Conservation (phyloP, 2,888 invertebrate species). For the Ophion ellenae region DNA sequence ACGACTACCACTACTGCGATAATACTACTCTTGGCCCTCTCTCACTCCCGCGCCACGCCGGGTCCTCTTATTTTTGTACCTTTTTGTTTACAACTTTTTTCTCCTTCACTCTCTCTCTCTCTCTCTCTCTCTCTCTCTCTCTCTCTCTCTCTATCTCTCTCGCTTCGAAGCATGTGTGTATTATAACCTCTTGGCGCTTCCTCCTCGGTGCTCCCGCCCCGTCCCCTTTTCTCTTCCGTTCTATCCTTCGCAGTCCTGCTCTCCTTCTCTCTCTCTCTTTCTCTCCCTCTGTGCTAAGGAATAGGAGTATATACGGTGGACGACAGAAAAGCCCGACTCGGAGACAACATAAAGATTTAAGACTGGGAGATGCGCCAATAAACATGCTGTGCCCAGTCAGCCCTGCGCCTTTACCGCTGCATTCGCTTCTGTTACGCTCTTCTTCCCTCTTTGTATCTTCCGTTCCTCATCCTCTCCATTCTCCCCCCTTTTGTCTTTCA, state of each 20-base stretch:
- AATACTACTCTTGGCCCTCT: conserved; percentile 53
- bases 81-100: conserved; percentile 26
- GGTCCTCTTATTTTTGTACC: conserved; percentile 46
- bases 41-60: conserved; percentile 64
- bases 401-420: conserved; percentile 69
- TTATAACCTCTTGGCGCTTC: conserved; percentile 47
- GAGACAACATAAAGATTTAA: conserved; percentile 84
- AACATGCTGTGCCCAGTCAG: conserved; percentile 83
- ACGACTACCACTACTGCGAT: conserved; percentile 48
- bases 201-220: conserved; percentile 55
- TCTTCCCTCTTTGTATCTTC: conserved; percentile 60
- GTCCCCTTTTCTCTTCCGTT: conserved; percentile 60
- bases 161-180: conserved; percentile 42
- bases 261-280: conserved; percentile 57
- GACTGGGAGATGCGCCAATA: conserved; percentile 83
- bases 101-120: conserved; percentile 45
- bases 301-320: conserved; percentile 68
- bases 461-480: conserved; percentile 75
- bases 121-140: conserved; percentile 51
- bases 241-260: neutral
- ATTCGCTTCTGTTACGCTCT: conserved; percentile 69
- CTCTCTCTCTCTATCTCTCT: conserved; percentile 53
- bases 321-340: conserved; percentile 78
- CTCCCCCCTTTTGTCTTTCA: neutral
- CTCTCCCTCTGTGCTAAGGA: conserved; percentile 61